A percentile compares a stretch with the other conserved stretches of the same genome.
These are phyloP conservation scores for Anguilla rostrata DNA, from an alignment of 2,113 vertebrate species.

Conservation along the genomic window DNA sequence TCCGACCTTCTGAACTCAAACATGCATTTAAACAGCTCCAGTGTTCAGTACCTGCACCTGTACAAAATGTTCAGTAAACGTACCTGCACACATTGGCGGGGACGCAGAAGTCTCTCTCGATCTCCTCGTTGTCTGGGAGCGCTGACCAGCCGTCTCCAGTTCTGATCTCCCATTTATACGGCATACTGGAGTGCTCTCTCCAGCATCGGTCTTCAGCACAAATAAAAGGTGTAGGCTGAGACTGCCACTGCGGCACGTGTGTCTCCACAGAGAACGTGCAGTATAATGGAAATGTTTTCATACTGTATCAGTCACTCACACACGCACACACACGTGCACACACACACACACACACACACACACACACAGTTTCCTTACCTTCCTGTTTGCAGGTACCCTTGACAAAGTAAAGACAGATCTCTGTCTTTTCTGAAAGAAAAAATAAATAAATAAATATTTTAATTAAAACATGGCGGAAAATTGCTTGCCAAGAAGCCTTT, in stretches of 20 bases:
- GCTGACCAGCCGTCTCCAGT: slow-evolving; percentile 49
- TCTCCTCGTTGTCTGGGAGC: slow-evolving; percentile 53
- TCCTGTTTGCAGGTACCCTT: slow-evolving; percentile 62
- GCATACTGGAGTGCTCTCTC: slow-evolving; percentile 60
- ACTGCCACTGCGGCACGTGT: no score
- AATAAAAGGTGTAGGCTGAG: not conserved
- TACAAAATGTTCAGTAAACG: not conserved
- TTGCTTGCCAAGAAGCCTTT: not conserved
- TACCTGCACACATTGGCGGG: slow-evolving; percentile 62
- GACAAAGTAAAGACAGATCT: slow-evolving; percentile 70
- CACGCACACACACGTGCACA: not conserved
- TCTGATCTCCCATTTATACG: slow-evolving; percentile 66
- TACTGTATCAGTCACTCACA: not conserved
- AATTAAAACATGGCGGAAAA: not conserved
- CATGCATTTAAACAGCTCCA: no score
- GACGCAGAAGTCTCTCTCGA: slow-evolving; percentile 67
- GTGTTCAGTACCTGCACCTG: slow-evolving; percentile 54
- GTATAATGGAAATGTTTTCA: no score
- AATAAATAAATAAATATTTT: slow-evolving; percentile 12
- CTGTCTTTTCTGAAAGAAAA: slow-evolving; percentile 59
- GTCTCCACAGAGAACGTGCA: no score
- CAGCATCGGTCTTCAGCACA: slow-evolving; percentile 54
- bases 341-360: not conserved
- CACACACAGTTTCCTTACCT: slow-evolving; percentile 49
- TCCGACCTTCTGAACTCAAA: no score